These are phyloP conservation scores for Odontomachus brunneus DNA, from an alignment of 1,140 invertebrate species.

Conservation along the genomic window DNA sequence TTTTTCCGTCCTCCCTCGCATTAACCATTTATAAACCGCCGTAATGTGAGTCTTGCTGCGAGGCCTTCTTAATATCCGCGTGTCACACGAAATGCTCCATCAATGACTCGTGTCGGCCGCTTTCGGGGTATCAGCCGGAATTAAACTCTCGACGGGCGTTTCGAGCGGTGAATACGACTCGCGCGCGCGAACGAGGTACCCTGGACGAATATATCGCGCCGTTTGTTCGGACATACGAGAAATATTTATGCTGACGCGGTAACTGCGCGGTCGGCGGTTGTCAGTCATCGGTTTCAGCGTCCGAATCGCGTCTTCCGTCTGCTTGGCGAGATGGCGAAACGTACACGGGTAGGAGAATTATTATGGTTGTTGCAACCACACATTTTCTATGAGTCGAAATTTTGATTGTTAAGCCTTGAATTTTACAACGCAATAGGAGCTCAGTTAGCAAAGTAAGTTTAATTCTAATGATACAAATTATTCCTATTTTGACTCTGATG, in stretches of 20 bases:
- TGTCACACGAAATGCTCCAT: conserved; percentile 38
- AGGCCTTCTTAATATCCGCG: conserved; percentile 44
- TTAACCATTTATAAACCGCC: conserved; percentile 49
- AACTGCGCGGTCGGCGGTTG: neutral
- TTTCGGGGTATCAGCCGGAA: conserved; percentile 6
- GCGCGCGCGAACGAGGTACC: neutral
- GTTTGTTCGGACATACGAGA: neutral
- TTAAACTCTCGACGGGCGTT: neutral
- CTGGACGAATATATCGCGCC: neutral
- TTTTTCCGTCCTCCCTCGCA: conserved; percentile 14
- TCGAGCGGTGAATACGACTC: neutral
- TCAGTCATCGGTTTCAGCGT: neutral
- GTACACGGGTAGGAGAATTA: too few species aligned
- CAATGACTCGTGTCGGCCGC: conserved; percentile 25
- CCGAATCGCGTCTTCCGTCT: neutral
- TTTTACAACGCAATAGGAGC: too few species aligned
- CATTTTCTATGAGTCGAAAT: too few species aligned
- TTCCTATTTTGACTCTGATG: too few species aligned
- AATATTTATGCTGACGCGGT: conserved; percentile 3
- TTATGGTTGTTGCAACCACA: too few species aligned
- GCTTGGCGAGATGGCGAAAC: neutral
- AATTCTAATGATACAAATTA: too few species aligned
- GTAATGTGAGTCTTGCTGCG: conserved; percentile 12
- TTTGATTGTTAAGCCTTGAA: too few species aligned
- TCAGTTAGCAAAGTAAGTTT: too few species aligned